Evolutionary conservation across 2,113 vertebrate genomes (phyloP).

Genomic region (Scomber colias): DNA sequence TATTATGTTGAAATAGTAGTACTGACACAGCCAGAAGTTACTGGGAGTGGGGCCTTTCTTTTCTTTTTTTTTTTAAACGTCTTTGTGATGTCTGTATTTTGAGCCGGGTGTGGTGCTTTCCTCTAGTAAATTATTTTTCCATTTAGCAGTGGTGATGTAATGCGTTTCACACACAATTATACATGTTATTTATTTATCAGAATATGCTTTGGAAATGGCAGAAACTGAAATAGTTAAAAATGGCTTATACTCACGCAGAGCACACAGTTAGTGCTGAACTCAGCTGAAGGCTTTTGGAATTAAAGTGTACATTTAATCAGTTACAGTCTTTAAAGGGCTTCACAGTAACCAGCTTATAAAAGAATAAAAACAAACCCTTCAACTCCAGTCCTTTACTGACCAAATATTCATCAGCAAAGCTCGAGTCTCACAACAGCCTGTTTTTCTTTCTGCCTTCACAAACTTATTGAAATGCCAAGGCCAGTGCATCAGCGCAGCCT

Average conservation of each 20-base stretch:
- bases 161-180: background rate
- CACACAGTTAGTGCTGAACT: slow-evolving; percentile 6
- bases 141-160: no score
- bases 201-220: background rate
- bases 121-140: background rate
- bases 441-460: background rate
- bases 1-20: background rate
- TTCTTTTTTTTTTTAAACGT: no score
- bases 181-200: no score
- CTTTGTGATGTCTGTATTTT: background rate
- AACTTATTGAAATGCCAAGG: slow-evolving; percentile 47
- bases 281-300: background rate
- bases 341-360: background rate
- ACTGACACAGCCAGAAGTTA: background rate
- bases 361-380: background rate
- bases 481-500: slow-evolving; percentile 26
- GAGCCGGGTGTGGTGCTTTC: background rate
- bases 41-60: background rate
- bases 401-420: background rate
- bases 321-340: background rate
- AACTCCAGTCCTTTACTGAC: background rate
- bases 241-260: background rate
- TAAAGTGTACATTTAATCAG: slow-evolving; percentile 23
- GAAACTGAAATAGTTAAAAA: background rate
- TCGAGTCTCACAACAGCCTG: background rate